Evolutionary conservation across 2,113 vertebrate species (phyloP).

Genomic region (Gasterosteus nipponicus): DNA sequence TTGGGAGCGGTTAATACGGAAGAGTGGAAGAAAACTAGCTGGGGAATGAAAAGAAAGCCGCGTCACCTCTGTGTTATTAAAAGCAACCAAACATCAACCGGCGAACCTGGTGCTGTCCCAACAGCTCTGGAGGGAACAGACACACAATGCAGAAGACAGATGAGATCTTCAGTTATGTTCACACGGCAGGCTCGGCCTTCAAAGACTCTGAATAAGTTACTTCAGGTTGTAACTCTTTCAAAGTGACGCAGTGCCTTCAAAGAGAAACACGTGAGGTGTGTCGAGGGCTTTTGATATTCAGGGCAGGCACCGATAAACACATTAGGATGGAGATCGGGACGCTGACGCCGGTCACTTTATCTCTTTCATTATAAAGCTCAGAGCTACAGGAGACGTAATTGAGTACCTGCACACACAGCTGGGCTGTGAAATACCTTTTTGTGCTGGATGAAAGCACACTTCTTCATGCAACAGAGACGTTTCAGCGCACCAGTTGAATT

Average conservation of each 20-base stretch:
- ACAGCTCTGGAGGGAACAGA: constrained; percentile 33
- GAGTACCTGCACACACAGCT: constrained; percentile 45
- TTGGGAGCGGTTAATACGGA: not conserved
- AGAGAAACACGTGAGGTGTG: constrained; percentile 25
- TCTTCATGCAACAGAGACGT: constrained; percentile 13
- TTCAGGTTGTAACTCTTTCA: constrained; percentile 58
- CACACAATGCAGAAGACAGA: constrained; percentile 63
- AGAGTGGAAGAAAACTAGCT: constrained; percentile 30
- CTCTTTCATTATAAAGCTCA: constrained; percentile 46
- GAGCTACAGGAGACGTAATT: constrained; percentile 40
- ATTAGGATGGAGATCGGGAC: constrained; percentile 22
- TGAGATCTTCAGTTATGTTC: constrained; percentile 51
- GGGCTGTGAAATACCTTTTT: constrained; percentile 33
- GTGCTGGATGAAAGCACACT: constrained; percentile 33
- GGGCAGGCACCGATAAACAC: constrained; percentile 41
- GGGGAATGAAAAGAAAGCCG: constrained; percentile 3
- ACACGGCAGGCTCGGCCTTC: constrained; percentile 38
- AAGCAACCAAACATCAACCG: constrained; percentile 50
- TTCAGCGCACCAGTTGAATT: constrained; percentile 7
- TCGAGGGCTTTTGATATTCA: constrained; percentile 45
- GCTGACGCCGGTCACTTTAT: constrained; percentile 40
- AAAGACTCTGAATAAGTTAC: constrained; percentile 69
- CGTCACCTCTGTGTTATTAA: constrained; percentile 36
- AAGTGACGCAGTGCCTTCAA: constrained; percentile 40
- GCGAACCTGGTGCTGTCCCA: constrained; percentile 46